Evolutionary conservation across 2,888 invertebrate species (phyloP).

Genomic region (Linnaemya vulpina): DNA sequence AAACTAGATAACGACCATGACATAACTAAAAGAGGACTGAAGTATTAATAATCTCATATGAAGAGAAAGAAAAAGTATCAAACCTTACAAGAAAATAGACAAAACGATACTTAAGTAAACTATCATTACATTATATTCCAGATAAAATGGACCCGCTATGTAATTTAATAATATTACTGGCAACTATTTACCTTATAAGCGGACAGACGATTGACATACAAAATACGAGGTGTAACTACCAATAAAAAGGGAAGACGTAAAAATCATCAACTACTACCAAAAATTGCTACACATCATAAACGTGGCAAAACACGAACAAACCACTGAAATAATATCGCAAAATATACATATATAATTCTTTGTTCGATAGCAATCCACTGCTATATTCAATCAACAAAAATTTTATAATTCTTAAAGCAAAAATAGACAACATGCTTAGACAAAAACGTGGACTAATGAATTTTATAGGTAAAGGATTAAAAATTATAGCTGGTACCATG

Average conservation of each 20-base stretch:
- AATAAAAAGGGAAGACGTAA: conserved; percentile 46
- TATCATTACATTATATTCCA: not conserved
- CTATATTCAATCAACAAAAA: too few species aligned
- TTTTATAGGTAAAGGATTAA: conserved; percentile 64
- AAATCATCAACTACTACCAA: conserved; percentile 54
- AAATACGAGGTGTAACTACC: conserved; percentile 39
- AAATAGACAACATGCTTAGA: too few species aligned
- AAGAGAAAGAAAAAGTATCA: conserved; percentile 28
- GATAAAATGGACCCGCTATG: conserved; percentile 4
- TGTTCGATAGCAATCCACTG: too few species aligned
- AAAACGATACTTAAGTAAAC: conserved; percentile 20
- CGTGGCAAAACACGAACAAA: conserved; percentile 52
- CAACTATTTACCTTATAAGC: not conserved
- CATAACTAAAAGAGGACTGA: not conserved
- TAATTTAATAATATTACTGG: not conserved
- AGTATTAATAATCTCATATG: conserved; percentile 33
- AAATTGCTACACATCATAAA: too few species aligned
- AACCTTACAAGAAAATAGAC: not conserved
- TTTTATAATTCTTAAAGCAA: too few species aligned
- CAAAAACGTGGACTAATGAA: conserved; percentile 59
- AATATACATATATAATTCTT: too few species aligned
- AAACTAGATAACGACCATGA: conserved; percentile 10
- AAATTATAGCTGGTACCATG: conserved; percentile 65
- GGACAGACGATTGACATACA: conserved; percentile 50
- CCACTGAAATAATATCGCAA: too few species aligned